phyloP scores from a whole-genome alignment of 2,113 vertebrate species.

The Sylvia atricapilla region DNA sequence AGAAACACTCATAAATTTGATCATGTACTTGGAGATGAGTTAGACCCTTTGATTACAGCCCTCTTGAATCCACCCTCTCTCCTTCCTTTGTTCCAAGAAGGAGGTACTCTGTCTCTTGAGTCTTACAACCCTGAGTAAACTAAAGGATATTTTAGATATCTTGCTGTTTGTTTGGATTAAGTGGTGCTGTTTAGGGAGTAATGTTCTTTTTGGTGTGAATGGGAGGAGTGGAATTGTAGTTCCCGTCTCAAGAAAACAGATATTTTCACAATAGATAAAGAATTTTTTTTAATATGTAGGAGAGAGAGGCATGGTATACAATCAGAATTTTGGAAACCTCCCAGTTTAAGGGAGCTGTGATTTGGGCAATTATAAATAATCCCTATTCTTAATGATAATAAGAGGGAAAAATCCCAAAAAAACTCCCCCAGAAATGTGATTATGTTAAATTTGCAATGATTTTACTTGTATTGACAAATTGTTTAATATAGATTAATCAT shows the following conservation, averaged over 20 bases:
- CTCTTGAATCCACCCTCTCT: neutral
- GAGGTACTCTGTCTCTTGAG: neutral
- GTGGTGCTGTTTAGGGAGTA: slow-evolving; percentile 18
- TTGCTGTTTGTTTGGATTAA: slow-evolving; percentile 44
- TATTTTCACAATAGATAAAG: slow-evolving; percentile 5
- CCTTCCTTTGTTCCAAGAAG: neutral
- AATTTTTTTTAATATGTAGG: neutral
- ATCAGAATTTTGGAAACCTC: slow-evolving; percentile 13
- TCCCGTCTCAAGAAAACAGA: neutral
- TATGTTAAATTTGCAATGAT: neutral
- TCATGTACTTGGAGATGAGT: neutral
- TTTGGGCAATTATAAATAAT: neutral
- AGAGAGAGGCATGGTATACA: neutral
- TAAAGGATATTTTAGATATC: slow-evolving; percentile 35
- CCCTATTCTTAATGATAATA: neutral
- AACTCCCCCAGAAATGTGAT: neutral
- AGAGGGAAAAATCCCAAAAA: neutral
- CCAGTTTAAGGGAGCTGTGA: neutral
- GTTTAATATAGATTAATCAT: neutral
- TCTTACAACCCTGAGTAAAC: neutral
- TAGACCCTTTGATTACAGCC: neutral
- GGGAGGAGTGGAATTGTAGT: slow-evolving; percentile 20
- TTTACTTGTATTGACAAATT: neutral
- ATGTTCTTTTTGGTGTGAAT: slow-evolving; percentile 19
- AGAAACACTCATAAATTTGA: slow-evolving; percentile 2